phyloP scores from a whole-genome alignment of 2,888 invertebrate species.

The Caenorhabditis doughertyi region DNA sequence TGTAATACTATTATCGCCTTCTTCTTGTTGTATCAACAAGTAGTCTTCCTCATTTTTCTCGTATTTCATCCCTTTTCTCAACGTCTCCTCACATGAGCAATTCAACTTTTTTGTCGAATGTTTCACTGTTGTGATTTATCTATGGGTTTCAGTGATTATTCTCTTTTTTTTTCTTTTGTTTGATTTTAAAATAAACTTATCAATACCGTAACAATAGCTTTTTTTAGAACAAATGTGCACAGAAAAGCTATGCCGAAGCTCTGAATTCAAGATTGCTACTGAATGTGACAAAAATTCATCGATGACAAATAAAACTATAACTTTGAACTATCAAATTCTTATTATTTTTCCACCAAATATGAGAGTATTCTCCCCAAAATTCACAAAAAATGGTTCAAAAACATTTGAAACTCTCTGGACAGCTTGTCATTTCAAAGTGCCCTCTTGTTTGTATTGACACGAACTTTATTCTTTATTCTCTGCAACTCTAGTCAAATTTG shows the following conservation, averaged over 20 bases:
- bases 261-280: too few species aligned
- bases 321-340: too few species aligned
- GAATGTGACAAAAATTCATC: slow-evolving; percentile 13
- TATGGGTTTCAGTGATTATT: slow-evolving; percentile 48
- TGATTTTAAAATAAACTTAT: slow-evolving; percentile 9
- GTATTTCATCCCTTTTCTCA: neutral
- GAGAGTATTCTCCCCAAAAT: too few species aligned
- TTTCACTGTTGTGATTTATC: slow-evolving; percentile 51
- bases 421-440: neutral
- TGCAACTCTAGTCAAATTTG: slow-evolving; percentile 38
- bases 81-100: neutral
- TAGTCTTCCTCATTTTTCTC: slow-evolving; percentile 5
- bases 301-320: too few species aligned
- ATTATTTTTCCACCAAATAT: too few species aligned
- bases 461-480: slow-evolving; percentile 1
- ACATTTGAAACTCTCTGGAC: neutral
- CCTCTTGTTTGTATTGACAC: slow-evolving; percentile 8
- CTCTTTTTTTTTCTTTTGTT: neutral
- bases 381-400: neutral
- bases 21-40: slow-evolving; percentile 59
- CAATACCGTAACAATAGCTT: neutral
- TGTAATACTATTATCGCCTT: slow-evolving; percentile 26
- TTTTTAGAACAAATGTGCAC: neutral
- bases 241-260: too few species aligned
- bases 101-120: neutral